Conservation (phyloP, 2,113 vertebrate species). For the Amphiprion ocellaris region DNA sequence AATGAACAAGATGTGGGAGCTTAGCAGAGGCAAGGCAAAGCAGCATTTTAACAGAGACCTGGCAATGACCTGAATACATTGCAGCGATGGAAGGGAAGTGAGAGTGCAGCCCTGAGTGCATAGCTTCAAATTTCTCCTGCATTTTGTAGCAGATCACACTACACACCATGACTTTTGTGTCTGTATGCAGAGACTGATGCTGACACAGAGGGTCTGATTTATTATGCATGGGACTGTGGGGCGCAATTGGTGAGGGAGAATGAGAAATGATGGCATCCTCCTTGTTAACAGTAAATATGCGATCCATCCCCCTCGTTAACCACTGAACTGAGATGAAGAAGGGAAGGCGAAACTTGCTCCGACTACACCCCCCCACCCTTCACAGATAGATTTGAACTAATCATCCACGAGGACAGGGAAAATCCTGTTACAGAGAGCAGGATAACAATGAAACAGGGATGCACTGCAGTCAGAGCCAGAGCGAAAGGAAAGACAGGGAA, state of each 20-base stretch:
- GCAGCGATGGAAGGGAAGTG: slow-evolving; percentile 35
- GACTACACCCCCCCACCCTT: neutral
- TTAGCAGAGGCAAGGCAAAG: slow-evolving; percentile 43
- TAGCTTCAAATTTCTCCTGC: slow-evolving; percentile 44
- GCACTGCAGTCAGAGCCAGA: slow-evolving; percentile 30
- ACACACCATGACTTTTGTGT: slow-evolving; percentile 47
- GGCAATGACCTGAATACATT: slow-evolving; percentile 69
- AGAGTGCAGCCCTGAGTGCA: slow-evolving; percentile 43
- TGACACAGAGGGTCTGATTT: slow-evolving; percentile 65
- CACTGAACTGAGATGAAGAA: slow-evolving; percentile 63
- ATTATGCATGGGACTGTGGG: slow-evolving; percentile 70
- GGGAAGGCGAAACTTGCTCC: slow-evolving; percentile 36
- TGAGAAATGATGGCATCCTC: slow-evolving; percentile 61
- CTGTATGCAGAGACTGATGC: slow-evolving; percentile 45
- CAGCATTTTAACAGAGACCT: slow-evolving; percentile 52
- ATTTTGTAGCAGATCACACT: slow-evolving; percentile 58
- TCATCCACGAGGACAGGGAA: slow-evolving; percentile 53
- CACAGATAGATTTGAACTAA: slow-evolving; percentile 54
- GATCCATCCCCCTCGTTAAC: slow-evolving; percentile 67
- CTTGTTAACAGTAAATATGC: slow-evolving; percentile 74
- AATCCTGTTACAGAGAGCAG: slow-evolving; percentile 53
- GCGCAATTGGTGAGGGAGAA: slow-evolving; percentile 54
- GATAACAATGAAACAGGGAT: slow-evolving; percentile 54
- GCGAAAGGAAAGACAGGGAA: slow-evolving; percentile 28
- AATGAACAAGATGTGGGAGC: slow-evolving; percentile 57